phyloP scores from a whole-genome alignment of 2,113 vertebrate species.

The Holacanthus passer region DNA sequence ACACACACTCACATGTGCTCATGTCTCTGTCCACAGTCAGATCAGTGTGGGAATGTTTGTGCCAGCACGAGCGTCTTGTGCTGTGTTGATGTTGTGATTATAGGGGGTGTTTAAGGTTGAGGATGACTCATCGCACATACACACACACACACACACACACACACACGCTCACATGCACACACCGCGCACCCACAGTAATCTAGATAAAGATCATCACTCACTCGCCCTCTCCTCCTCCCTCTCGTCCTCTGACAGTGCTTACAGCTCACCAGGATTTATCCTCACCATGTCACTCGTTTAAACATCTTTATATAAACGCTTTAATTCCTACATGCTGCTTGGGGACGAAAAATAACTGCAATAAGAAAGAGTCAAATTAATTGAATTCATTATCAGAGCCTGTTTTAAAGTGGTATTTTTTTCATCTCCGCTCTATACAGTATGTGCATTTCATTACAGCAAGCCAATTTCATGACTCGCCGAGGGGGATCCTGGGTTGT shows the following conservation, averaged over 20 bases:
- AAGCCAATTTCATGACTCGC: neutral
- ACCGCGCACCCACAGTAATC: conserved; percentile 63
- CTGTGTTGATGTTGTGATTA: conserved; percentile 79
- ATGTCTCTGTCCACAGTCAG: conserved; percentile 37
- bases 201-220: conserved; percentile 75
- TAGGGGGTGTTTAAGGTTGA: conserved; percentile 72
- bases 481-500: neutral
- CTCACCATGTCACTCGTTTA: conserved; percentile 40
- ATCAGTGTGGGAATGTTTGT: conserved; percentile 71
- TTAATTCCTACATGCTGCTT: conserved; percentile 43
- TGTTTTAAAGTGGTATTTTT: conserved; percentile 30
- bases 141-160: conserved; percentile 50
- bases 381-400: conserved; percentile 43
- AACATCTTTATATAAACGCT: conserved; percentile 67
- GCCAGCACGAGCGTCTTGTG: conserved; percentile 59
- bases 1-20: conserved; percentile 13
- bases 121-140: conserved; percentile 71
- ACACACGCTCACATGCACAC: conserved; percentile 39
- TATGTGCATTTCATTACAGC: conserved; percentile 34
- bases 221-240: conserved; percentile 59
- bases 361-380: conserved; percentile 39
- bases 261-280: conserved; percentile 68
- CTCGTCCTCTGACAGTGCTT: conserved; percentile 66
- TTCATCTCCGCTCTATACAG: conserved; percentile 10
- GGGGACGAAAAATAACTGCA: conserved; percentile 18